Base-by-base conservation (phyloP, 2,888 invertebrate species). In the Alloscopus bannaensis region DNA sequence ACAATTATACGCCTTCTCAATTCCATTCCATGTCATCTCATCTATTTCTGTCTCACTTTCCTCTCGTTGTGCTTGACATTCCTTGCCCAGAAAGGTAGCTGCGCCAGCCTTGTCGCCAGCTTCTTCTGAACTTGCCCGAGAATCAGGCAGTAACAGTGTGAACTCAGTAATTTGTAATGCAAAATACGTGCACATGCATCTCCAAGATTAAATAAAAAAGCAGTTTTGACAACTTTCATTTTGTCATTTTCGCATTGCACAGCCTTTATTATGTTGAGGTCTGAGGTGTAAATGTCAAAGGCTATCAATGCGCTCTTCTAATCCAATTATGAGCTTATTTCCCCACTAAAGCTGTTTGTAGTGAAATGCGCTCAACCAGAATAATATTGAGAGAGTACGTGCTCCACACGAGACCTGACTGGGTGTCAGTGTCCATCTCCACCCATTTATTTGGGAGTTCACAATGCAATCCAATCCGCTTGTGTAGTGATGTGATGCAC, bases 11-110 rank as follows among this genome's bases (percentile, higher is more conserved):
- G 29, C 57, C 57, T 57, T 55, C 20, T 11, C n/a, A n/a, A n/a
- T n/a, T n/a, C n/a, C n/a, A n/a, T n/a, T n/a, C n/a, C n/a, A n/a
- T n/a, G n/a, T n/a, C n/a, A 16, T 45, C 18, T 36, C 45, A 4
- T 45, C n/a, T n/a, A n/a, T n/a, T n/a, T 45, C 45, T 11, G n/a
- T 45, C 45, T 45, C 36, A 8, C 24, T 6, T 22, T 52, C 4
- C 52, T 55, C 57, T 57, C 20, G 57, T 57, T 57, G 57, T 31
- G 57, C 57, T 57, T 57, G 57, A 57, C 57, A 57, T 57, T 57
- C 57, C 57, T 57, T 16, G n/a, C 45, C 3, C n/a, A 36, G 36
- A 8, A 36, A 6, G 13, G 36, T 36, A 36, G 13, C 8, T 8
- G 36, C 6, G 36, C 6, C 36, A 36, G 36, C 36, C 6, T 36